These are phyloP conservation scores for Ceratosolen solmsi DNA, from an alignment of 1,140 invertebrate genomes.

Conservation along the genomic window DNA sequence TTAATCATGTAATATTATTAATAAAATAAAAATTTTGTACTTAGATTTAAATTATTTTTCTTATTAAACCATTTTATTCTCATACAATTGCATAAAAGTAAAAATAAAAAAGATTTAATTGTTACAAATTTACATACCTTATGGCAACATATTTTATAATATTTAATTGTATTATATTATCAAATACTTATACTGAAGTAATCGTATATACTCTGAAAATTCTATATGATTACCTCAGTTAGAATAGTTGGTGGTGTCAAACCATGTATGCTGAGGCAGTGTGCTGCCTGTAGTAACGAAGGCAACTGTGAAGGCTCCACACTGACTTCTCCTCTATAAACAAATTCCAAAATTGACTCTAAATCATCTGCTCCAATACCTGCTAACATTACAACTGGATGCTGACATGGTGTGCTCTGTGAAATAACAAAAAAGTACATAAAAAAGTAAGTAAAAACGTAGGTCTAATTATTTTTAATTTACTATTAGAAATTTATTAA, in stretches of 20 bases:
- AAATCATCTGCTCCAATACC: conserved; percentile 78
- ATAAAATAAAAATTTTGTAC: no score
- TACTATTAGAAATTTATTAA: no score
- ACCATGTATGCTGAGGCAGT: conserved; percentile 78
- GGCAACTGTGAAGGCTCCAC: conserved; percentile 78
- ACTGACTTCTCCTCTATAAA: conserved; percentile 79
- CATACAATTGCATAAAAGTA: no score
- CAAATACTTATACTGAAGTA: not conserved
- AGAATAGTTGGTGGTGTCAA: conserved; percentile 74
- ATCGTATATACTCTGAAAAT: conserved; percentile 27
- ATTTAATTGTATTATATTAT: no score
- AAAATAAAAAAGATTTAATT: no score
- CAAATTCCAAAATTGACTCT: conserved; percentile 78
- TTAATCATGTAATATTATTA: conserved; percentile 32
- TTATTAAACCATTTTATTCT: no score
- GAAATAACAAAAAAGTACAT: conserved; percentile 48
- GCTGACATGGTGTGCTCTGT: conserved; percentile 78
- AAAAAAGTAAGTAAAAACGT: no score
- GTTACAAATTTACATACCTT: no score
- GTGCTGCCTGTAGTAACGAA: conserved; percentile 77
- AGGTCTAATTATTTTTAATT: not conserved
- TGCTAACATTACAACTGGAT: conserved; percentile 80
- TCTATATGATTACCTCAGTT: conserved; percentile 69
- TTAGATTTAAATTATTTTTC: no score
- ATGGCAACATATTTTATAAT: no score